Evolutionary conservation across 2,797 vertebrate species (phyloP).

Genomic region (Decapterus maruadsi): DNA sequence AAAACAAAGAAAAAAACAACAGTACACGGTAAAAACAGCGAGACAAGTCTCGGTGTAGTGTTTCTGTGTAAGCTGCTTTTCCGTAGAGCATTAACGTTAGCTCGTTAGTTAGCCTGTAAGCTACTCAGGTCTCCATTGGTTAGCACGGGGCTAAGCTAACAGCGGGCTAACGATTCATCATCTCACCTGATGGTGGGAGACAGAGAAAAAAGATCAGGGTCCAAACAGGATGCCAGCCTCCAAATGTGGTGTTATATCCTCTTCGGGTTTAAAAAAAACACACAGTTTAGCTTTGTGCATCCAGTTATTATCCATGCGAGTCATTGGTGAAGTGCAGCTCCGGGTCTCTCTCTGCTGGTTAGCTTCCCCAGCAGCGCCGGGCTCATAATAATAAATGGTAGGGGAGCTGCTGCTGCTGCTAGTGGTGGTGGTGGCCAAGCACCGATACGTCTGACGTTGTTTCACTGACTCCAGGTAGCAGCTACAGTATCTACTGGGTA

Average conservation of each 20-base stretch:
- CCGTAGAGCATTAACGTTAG: not conserved
- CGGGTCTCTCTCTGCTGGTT: slow-evolving; percentile 10
- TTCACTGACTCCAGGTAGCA: slow-evolving; percentile 33
- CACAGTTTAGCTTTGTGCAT: not conserved
- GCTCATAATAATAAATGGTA: slow-evolving; percentile 36
- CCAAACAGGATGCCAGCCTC: slow-evolving; percentile 9
- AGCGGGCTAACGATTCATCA: slow-evolving; percentile 52
- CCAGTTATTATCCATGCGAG: not conserved
- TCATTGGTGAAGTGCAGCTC: not conserved
- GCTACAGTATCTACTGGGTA: slow-evolving; percentile 35
- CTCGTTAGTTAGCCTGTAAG: not conserved
- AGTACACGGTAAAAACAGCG: not conserved
- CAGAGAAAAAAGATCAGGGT: not conserved
- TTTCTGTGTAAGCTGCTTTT: not conserved
- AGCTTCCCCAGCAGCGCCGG: slow-evolving; percentile 16
- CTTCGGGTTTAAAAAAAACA: not conserved
- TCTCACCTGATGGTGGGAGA: slow-evolving; percentile 53
- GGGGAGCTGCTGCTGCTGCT: slow-evolving; percentile 1
- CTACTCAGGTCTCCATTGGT: slow-evolving; percentile 17
- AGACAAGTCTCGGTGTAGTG: rapidly evolving
- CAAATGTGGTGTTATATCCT: not conserved
- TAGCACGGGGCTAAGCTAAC: slow-evolving; percentile 40
- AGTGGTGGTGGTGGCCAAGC: not conserved
- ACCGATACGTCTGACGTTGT: slow-evolving; percentile 28
- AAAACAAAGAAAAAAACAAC: no score